Conservation (phyloP, 1,140 invertebrate genomes). For the Cataglyphis hispanica region DNA sequence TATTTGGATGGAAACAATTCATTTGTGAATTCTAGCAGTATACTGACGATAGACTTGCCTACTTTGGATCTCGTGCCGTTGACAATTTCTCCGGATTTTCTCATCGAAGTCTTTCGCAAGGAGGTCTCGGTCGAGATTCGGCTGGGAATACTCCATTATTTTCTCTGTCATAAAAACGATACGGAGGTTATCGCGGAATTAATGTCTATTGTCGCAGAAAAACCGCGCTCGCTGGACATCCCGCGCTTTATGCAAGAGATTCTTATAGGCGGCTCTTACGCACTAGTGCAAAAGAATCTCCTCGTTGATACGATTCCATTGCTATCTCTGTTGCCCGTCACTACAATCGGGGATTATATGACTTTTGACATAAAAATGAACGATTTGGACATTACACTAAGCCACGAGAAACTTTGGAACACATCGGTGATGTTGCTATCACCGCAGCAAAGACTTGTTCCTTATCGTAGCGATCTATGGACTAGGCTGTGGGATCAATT, state of each 20-base stretch:
- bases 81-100: slow-evolving; percentile 88
- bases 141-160: slow-evolving; percentile 92
- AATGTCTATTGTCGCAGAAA: slow-evolving; percentile 85
- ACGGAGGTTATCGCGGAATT: slow-evolving; percentile 90
- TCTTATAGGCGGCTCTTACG: slow-evolving; percentile 90
- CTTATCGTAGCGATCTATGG: slow-evolving; percentile 93
- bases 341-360: slow-evolving; percentile 87
- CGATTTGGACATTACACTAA: slow-evolving; percentile 85
- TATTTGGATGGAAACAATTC: slow-evolving; percentile 66
- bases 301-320: slow-evolving; percentile 90
- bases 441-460: slow-evolving; percentile 92
- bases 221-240: slow-evolving; percentile 86
- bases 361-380: slow-evolving; percentile 87
- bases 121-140: slow-evolving; percentile 90
- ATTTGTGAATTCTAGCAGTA: slow-evolving; percentile 62
- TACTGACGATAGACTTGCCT: slow-evolving; percentile 88
- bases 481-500: slow-evolving; percentile 92
- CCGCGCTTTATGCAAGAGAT: slow-evolving; percentile 92
- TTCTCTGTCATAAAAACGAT: slow-evolving; percentile 91
- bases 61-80: slow-evolving; percentile 91
- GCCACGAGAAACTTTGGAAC: slow-evolving; percentile 92
- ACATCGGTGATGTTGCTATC: slow-evolving; percentile 93
- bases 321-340: slow-evolving; percentile 90
- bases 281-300: slow-evolving; percentile 90
- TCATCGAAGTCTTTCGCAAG: slow-evolving; percentile 90